Conservation (phyloP, 2,113 vertebrate species). For the Tichodroma muraria region DNA sequence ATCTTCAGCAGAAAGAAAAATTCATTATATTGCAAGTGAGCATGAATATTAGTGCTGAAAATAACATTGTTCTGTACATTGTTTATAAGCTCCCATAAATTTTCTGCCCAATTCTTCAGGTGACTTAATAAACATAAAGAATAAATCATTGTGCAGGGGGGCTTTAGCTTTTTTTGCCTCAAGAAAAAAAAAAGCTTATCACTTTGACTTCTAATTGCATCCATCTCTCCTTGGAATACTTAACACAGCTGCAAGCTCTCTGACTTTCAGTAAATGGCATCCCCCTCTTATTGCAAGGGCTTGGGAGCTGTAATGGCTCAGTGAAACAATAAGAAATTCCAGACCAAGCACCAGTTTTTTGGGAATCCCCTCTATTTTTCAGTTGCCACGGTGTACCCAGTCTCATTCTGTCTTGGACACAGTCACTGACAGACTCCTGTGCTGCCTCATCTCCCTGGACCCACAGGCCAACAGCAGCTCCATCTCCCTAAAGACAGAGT, state of each 20-base stretch:
- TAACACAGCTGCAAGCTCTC: not conserved
- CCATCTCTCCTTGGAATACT: not conserved
- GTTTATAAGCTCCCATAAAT: not conserved
- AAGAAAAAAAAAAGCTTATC: not conserved
- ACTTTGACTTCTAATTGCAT: not conserved
- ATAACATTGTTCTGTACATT: not conserved
- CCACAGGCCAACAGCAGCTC: not conserved
- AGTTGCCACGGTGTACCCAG: not conserved
- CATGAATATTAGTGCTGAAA: not conserved
- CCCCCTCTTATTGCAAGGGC: not conserved
- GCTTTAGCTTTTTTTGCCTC: not conserved
- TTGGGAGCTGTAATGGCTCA: not conserved
- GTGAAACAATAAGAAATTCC: not conserved
- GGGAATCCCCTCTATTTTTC: not conserved
- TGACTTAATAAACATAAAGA: not conserved
- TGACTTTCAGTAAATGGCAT: not conserved
- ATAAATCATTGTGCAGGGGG: not conserved
- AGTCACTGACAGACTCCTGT: accelerated
- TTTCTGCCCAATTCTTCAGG: not conserved
- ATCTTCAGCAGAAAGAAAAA: not conserved
- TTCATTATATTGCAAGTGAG: not conserved
- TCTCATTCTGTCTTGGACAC: not conserved
- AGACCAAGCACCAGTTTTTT: not conserved
- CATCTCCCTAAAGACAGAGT: not conserved
- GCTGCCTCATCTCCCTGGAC: not conserved